Percentiles rank a stretch among this genome's conserved stretches.
phyloP scores from a whole-genome alignment of 2,888 invertebrate species.

The Linyphia triangularis region DNA sequence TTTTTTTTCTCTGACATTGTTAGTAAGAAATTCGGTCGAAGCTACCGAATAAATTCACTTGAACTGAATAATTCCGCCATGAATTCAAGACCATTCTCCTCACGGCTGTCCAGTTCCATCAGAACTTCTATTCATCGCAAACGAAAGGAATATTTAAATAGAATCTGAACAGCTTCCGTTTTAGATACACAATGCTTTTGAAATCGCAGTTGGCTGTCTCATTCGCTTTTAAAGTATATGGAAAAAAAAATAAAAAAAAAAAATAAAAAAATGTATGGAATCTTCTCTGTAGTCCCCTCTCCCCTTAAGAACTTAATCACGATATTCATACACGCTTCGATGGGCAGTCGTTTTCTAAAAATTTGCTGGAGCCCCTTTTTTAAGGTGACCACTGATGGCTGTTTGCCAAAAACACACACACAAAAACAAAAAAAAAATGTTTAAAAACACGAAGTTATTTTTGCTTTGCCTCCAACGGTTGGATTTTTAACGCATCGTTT shows the following conservation, averaged over 20 bases:
- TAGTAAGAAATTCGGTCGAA: no score
- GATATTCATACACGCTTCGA: background rate
- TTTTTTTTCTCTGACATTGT: no score
- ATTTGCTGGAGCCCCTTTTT: background rate
- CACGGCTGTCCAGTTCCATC: background rate
- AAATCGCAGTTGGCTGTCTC: background rate
- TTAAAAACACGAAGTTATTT: slow-evolving; percentile 3
- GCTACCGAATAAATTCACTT: no score
- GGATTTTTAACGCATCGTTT: slow-evolving; percentile 33
- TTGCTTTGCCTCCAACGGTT: background rate
- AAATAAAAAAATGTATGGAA: no score
- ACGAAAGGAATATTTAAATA: background rate
- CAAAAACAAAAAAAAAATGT: background rate
- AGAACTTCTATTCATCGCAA: background rate
- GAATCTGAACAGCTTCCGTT: background rate
- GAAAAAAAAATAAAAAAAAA: background rate
- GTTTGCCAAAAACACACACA: background rate
- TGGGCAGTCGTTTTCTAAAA: slow-evolving; percentile 11
- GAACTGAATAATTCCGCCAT: no score
- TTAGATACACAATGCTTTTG: background rate
- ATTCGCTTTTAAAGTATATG: background rate
- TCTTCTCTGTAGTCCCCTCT: background rate
- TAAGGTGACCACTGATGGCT: background rate
- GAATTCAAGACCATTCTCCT: no score
- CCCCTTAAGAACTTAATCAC: slow-evolving; percentile 2